Percentiles rank a stretch among this genome's conserved stretches.
These are phyloP conservation scores for Campylorhamphus procurvoides DNA, from an alignment of 2,113 vertebrate genomes.

Conservation along the genomic window DNA sequence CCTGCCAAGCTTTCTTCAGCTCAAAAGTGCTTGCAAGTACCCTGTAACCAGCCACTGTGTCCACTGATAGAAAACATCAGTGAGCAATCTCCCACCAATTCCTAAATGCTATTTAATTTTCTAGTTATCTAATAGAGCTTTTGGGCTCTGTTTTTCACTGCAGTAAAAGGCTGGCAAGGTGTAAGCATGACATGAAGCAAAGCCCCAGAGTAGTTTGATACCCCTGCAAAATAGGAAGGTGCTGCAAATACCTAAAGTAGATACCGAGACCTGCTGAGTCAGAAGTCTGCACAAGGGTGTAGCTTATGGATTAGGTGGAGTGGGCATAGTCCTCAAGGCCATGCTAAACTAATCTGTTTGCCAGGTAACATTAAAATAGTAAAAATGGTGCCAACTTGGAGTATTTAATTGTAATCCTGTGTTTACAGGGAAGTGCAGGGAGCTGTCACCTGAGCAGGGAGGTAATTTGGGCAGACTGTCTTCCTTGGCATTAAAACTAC, in stretches of 20 bases:
- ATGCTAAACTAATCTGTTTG: neutral
- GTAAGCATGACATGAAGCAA: neutral
- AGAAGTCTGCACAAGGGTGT: rapidly evolving
- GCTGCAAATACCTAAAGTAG: neutral
- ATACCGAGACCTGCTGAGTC: neutral
- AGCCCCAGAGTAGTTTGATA: neutral
- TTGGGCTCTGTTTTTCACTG: neutral
- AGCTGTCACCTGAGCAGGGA: neutral
- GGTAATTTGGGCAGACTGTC: neutral
- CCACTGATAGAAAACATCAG: neutral
- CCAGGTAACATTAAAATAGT: neutral
- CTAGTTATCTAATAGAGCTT: neutral
- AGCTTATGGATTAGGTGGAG: neutral
- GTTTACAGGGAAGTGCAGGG: neutral
- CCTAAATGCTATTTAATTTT: neutral
- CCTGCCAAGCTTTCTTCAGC: neutral
- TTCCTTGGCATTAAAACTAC: neutral
- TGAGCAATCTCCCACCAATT: neutral
- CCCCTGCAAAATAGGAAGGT: neutral
- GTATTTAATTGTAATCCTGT: neutral
- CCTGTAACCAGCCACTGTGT: neutral
- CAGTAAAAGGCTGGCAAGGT: neutral
- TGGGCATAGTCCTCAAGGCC: neutral
- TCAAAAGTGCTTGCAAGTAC: neutral
- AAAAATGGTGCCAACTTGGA: neutral